Conservation (phyloP, 1,140 invertebrate species). For the Apis dorsata region DNA sequence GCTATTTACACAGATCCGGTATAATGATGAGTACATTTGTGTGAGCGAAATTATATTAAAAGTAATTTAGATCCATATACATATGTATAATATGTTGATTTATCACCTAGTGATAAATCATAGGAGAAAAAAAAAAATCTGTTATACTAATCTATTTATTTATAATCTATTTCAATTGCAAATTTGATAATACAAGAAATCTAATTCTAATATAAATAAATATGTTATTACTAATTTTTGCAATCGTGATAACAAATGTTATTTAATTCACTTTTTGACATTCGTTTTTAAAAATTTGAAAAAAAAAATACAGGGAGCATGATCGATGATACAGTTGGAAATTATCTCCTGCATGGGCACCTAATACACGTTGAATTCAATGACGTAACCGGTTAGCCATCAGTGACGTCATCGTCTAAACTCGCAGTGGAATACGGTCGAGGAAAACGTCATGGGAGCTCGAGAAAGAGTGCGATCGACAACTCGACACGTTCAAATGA, state of each 20-base stretch:
- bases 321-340: not conserved
- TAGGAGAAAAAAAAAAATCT: not conserved
- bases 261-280: not conserved
- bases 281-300: not conserved
- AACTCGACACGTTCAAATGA: not conserved
- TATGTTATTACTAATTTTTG: not conserved
- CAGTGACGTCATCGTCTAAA: constrained; percentile 72
- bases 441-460: constrained; percentile 48
- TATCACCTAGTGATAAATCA: not conserved
- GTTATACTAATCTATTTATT: not conserved
- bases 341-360: not conserved
- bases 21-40: constrained; percentile 2
- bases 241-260: not conserved
- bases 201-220: not conserved
- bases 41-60: constrained; percentile 12
- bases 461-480: not conserved
- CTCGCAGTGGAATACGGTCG: constrained; percentile 50
- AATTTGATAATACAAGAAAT: not conserved
- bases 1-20: constrained; percentile 17
- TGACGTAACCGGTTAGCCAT: constrained; percentile 66
- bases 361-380: constrained; percentile 4
- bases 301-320: not conserved
- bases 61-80: not conserved
- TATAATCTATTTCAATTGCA: not conserved
- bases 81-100: not conserved